Evolutionary conservation across 2,113 vertebrate species (phyloP).

Genomic region (Heliornis fulica): DNA sequence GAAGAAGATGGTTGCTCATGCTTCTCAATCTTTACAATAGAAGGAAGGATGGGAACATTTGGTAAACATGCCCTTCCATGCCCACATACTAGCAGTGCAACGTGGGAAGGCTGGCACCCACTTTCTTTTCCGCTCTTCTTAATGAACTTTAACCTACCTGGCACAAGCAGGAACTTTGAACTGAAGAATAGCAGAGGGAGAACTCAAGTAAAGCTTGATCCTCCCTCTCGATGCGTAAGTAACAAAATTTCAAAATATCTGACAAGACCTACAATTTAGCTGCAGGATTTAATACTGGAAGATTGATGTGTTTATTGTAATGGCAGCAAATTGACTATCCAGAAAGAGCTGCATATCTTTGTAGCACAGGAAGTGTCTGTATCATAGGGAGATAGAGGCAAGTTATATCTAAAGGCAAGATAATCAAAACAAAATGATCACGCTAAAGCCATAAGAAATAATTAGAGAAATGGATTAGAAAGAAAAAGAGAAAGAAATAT

Average conservation of each 20-base stretch:
- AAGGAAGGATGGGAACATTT: background rate
- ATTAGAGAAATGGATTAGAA: background rate
- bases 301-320: slow-evolving; percentile 59
- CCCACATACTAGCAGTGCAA: background rate
- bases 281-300: slow-evolving; percentile 35
- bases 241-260: slow-evolving; percentile 27
- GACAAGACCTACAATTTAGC: slow-evolving; percentile 42
- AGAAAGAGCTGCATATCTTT: slow-evolving; percentile 2
- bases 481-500: background rate
- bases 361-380: background rate
- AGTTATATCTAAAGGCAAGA: background rate
- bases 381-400: slow-evolving; percentile 12
- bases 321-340: slow-evolving; percentile 41
- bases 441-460: background rate
- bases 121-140: background rate
- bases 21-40: background rate
- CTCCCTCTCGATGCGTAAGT: background rate
- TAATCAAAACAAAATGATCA: background rate
- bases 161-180: background rate
- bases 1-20: background rate
- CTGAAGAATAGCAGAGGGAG: background rate
- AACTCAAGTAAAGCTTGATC: background rate
- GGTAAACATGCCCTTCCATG: background rate
- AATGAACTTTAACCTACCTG: slow-evolving; percentile 9
- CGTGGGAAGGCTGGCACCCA: background rate